Evolutionary conservation across 2,113 vertebrate genomes (phyloP).

Genomic region (Quiscalus mexicanus): DNA sequence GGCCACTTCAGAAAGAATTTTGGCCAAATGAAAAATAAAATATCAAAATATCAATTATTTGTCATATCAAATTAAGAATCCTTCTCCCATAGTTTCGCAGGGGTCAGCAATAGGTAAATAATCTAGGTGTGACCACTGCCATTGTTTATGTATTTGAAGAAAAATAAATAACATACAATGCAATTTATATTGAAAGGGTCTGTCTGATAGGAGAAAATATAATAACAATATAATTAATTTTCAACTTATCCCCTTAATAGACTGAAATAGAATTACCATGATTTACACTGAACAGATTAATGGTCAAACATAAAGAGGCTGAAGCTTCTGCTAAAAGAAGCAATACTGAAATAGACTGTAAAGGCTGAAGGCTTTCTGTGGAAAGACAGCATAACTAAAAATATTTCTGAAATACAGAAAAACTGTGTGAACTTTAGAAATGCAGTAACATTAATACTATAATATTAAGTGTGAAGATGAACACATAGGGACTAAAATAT

Average conservation of each 20-base stretch:
- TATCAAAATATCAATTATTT: background rate
- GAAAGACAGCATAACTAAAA: background rate
- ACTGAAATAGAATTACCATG: background rate
- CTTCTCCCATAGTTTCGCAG: background rate
- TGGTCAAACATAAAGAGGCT: background rate
- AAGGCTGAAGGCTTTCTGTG: background rate
- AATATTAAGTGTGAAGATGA: background rate
- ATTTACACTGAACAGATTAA: background rate
- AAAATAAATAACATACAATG: background rate
- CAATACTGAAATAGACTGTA: background rate
- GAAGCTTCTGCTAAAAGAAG: background rate
- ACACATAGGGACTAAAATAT: background rate
- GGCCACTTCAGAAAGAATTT: background rate
- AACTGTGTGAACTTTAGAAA: background rate
- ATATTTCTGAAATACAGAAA: background rate
- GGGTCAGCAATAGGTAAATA: background rate
- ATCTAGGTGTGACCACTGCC: background rate
- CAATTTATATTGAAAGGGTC: background rate
- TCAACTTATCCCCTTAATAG: background rate
- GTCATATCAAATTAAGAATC: background rate
- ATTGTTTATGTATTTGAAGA: background rate
- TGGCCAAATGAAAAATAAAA: background rate
- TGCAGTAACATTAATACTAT: background rate
- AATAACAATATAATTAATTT: background rate
- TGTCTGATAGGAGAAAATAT: background rate